phyloP scores from a whole-genome alignment of 2,113 vertebrate species.

The Pterophyllum scalare region DNA sequence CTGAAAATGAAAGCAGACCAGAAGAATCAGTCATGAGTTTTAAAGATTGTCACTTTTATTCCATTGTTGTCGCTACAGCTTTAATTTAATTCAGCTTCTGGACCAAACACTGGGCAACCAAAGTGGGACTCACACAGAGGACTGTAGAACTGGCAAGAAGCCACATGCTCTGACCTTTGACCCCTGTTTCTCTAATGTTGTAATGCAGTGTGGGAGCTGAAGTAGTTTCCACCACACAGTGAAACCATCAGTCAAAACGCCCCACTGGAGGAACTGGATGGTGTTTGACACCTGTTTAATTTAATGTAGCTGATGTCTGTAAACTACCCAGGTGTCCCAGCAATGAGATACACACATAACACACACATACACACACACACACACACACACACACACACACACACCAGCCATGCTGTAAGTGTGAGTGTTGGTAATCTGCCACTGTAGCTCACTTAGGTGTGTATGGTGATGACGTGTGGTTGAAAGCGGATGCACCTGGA shows the following conservation, averaged over 20 bases:
- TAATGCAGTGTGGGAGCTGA: rapidly evolving
- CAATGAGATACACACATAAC: neutral
- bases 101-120: neutral
- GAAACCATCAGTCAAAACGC: rapidly evolving
- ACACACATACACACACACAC: neutral
- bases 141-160: neutral
- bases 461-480: constrained; percentile 9
- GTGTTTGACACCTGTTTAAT: neutral
- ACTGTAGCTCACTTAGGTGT: neutral
- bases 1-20: too few species aligned
- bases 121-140: rapidly evolving
- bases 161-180: neutral
- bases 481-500: constrained; percentile 44
- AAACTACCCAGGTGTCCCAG: neutral
- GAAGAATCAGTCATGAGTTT: too few species aligned
- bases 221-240: too few species aligned
- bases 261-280: neutral
- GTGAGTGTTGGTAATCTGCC: constrained; percentile 17
- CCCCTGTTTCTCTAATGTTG: neutral
- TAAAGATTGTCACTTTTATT: too few species aligned
- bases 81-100: neutral
- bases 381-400: neutral
- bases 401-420: neutral
- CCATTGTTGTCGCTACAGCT: neutral
- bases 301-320: neutral